phyloP scores from a whole-genome alignment of 2,797 vertebrate genomes.

The Atherinosoma microstoma region DNA sequence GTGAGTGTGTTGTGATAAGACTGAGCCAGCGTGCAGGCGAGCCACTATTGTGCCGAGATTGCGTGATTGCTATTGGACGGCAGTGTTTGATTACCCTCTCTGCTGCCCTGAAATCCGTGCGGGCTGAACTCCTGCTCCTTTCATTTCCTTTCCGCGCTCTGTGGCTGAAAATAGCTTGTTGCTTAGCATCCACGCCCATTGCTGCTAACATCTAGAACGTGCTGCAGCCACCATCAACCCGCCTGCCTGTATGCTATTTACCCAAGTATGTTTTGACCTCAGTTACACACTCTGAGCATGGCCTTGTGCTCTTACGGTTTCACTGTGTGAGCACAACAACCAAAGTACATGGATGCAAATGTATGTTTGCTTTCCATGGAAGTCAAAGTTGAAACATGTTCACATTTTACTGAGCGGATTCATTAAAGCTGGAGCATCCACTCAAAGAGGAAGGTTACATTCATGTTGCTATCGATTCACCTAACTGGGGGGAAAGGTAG shows the following conservation, averaged over 20 bases:
- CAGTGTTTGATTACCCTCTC: slow-evolving; percentile 67
- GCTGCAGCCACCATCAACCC: slow-evolving; percentile 43
- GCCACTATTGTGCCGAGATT: slow-evolving; percentile 56
- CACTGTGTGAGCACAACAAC: slow-evolving; percentile 19
- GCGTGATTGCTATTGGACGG: slow-evolving; percentile 60
- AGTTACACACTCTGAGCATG: slow-evolving; percentile 25
- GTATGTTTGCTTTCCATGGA: neutral
- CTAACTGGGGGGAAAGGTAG: slow-evolving; percentile 1
- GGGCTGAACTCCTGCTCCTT: slow-evolving; percentile 67
- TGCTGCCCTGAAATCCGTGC: slow-evolving; percentile 48
- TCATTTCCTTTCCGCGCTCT: slow-evolving; percentile 68
- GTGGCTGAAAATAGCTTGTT: slow-evolving; percentile 75
- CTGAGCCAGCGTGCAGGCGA: slow-evolving; percentile 46
- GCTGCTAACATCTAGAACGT: slow-evolving; percentile 68
- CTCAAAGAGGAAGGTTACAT: neutral
- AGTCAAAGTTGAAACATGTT: neutral
- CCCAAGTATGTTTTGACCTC: slow-evolving; percentile 57
- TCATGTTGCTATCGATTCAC: slow-evolving; percentile 36
- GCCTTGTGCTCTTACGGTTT: slow-evolving; percentile 30
- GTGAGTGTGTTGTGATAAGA: slow-evolving; percentile 70
- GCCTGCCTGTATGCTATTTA: slow-evolving; percentile 52
- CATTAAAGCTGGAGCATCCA: neutral
- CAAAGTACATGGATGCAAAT: slow-evolving; percentile 4
- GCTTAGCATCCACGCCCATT: slow-evolving; percentile 70
- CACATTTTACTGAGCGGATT: slow-evolving; percentile 8